Base-by-base conservation (phyloP, 1,140 invertebrate species). In the Drosophila virilis region DNA sequence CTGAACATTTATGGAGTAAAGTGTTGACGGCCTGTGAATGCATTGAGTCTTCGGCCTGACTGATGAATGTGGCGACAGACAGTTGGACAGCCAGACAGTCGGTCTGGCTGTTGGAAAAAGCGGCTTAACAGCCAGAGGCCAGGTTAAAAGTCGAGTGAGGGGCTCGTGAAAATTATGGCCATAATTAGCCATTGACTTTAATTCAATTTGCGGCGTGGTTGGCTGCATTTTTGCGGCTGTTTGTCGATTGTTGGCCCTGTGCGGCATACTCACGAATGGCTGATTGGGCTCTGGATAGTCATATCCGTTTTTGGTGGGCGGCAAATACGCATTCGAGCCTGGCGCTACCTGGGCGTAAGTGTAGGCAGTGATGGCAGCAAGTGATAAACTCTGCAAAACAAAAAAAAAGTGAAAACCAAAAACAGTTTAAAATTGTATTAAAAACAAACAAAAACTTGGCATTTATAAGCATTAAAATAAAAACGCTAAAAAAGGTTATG, bases 241-340 rank as follows among this genome's bases (percentile, higher is more conserved):
- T 61, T 17, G 22, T 38, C 22, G 38, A 2, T 40, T 43, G 13
- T 33, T 6, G n/a, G 35, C 35, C 52, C 43, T 0, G 22, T 28
- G 52, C 12, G 13, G 61, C 35, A 15, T 54, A 88, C 83, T 84
- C 48, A 91, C 88, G 57, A 92, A 89, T 79, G 90, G 90, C 59
- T 81, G 86, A 12, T 83, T 77, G 52, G 91, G 91, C 33, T 80
- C 81, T 48, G 84, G 74, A 50, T 92, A 92, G 48, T 92, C 84
- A 58, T 93, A 93, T 42, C 93, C 93, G 69, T 91, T 91, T 67
- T 88, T 84, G 59, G 77, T 92, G 40, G 94, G 94, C 46, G 94
- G 94, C 50, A 95, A 90, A 80, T 95, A 95, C 33, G 94, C 94
- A 80, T 95, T 95, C 74, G 94, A 93, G 51, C 94, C 93, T 6